Conservation (phyloP, 1,140 invertebrate species). For the Brachionus sp. region DNA sequence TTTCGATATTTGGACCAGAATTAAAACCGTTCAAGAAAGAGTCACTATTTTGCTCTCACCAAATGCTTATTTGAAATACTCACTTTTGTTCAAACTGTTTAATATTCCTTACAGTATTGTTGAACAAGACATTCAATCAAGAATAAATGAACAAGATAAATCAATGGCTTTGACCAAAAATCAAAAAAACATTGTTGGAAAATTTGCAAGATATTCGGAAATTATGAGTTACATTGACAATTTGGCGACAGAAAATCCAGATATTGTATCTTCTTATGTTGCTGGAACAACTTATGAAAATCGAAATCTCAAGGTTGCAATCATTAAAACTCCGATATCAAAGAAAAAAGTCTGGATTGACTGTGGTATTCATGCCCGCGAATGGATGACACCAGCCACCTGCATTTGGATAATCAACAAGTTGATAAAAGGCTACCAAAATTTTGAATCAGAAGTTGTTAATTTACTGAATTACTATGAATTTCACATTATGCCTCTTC, state of each 20-base stretch:
- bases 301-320: constrained; percentile 18
- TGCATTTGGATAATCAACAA: constrained; percentile 33
- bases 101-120: constrained; percentile 8
- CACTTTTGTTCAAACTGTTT: not conserved
- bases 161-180: not conserved
- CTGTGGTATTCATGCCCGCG: constrained; percentile 48
- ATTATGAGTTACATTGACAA: constrained; percentile 8
- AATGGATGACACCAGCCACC: constrained; percentile 56
- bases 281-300: constrained; percentile 20
- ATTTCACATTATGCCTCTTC: constrained; percentile 33
- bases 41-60: constrained; percentile 28
- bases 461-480: constrained; percentile 32
- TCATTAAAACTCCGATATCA: not conserved
- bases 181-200: constrained; percentile 10
- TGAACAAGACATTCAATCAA: not conserved
- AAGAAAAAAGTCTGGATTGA: constrained; percentile 33
- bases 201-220: constrained; percentile 25
- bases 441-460: not conserved
- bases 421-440: not conserved
- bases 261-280: not conserved
- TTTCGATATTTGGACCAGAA: constrained; percentile 38
- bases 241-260: not conserved
- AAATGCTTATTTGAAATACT: constrained; percentile 32
- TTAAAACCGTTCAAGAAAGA: not conserved
- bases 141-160: constrained; percentile 23